Evolutionary conservation across 92 coral and sea anemone species (phyloP).

Genomic region (Porites lobata): DNA sequence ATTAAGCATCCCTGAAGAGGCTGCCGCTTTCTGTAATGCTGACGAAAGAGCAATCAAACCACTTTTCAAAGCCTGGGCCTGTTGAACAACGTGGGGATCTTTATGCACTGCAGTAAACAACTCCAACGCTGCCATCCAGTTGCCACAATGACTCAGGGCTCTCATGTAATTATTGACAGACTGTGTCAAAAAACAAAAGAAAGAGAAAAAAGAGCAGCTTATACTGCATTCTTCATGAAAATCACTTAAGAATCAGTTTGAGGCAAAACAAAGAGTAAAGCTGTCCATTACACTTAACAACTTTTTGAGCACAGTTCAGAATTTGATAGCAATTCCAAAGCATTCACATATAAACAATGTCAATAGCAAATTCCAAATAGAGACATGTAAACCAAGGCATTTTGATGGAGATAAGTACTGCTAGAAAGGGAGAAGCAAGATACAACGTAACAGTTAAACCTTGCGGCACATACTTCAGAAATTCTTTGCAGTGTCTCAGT

Average conservation of each 20-base stretch:
- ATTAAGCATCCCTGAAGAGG: constrained; percentile 36
- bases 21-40: constrained; percentile 51
- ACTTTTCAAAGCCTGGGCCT: constrained; percentile 28
- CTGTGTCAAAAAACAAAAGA: constrained; percentile 36
- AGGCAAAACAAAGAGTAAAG: not conserved
- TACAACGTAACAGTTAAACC: too few relatives aligned
- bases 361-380: too few relatives aligned
- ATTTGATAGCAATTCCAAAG: too few relatives aligned
- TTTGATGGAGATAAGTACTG: too few relatives aligned
- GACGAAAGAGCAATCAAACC: constrained; percentile 59
- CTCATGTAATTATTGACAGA: constrained; percentile 43
- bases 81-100: constrained; percentile 41
- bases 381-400: too few relatives aligned
- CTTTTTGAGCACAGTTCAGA: too few relatives aligned
- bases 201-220: not conserved
- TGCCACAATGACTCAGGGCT: constrained; percentile 54
- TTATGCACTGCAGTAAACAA: constrained; percentile 44
- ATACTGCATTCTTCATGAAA: not conserved
- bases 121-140: constrained; percentile 52
- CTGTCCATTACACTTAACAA: not conserved
- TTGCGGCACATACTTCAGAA: too few relatives aligned
- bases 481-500: too few relatives aligned
- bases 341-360: too few relatives aligned
- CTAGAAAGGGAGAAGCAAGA: too few relatives aligned
- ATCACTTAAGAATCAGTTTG: not conserved